phyloP scores from a whole-genome alignment of 2,113 vertebrate genomes.

The Microtus montanus region DNA sequence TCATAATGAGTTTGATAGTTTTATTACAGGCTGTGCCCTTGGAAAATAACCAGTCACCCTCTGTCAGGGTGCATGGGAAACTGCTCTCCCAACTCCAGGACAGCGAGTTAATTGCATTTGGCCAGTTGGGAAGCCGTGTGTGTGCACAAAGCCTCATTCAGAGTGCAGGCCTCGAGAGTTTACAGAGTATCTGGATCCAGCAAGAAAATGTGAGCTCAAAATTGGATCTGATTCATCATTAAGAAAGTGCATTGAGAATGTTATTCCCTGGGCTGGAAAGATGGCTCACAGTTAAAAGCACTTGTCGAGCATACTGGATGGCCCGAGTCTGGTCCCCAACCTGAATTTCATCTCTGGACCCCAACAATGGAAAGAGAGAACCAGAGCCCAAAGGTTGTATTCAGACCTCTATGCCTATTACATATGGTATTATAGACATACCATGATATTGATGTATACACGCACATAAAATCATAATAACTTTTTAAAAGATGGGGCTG shows the following conservation, averaged over 20 bases:
- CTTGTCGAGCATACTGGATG: not conserved
- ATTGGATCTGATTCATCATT: not conserved
- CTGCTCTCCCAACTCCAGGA: not conserved
- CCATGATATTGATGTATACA: no score
- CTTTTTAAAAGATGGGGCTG: not conserved
- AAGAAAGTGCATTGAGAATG: not conserved
- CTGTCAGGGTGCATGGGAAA: not conserved
- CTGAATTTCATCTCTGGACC: not conserved
- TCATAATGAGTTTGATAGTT: slow-evolving; percentile 2
- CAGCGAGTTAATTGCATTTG: not conserved
- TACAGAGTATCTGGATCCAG: not conserved
- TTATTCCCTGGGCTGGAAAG: not conserved
- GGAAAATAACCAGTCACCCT: not conserved
- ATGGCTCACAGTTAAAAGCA: not conserved
- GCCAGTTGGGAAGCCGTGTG: not conserved
- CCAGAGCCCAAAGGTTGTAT: not conserved
- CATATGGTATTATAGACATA: no score
- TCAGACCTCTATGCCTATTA: not conserved
- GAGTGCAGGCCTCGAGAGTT: not conserved
- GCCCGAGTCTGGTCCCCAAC: not conserved
- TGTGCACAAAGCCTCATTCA: not conserved
- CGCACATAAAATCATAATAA: not conserved
- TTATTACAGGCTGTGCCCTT: not conserved
- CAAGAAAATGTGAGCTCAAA: not conserved
- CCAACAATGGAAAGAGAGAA: not conserved